Conservation (phyloP, 2,797 vertebrate genomes). For the Babyrousa celebensis region DNA sequence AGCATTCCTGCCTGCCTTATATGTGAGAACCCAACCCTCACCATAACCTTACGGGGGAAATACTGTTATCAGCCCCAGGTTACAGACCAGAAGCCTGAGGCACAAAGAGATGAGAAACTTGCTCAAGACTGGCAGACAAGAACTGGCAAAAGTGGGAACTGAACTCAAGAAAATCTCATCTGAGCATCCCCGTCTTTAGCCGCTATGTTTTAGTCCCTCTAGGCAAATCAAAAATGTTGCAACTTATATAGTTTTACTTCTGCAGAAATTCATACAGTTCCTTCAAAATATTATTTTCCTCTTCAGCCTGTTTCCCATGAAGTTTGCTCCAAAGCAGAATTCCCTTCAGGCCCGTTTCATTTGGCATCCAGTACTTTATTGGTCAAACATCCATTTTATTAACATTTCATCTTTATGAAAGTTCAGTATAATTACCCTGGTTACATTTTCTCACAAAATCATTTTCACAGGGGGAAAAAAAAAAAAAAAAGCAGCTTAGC, state of each 20-base stretch:
- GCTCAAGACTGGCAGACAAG: not conserved
- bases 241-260: slow-evolving; percentile 63
- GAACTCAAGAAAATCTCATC: not conserved
- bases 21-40: not conserved
- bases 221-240: slow-evolving; percentile 26
- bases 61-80: rapidly evolving
- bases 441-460: slow-evolving; percentile 71
- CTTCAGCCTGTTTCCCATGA: slow-evolving; percentile 82
- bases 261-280: slow-evolving; percentile 64
- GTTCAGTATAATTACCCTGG: slow-evolving; percentile 53
- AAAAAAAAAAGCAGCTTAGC: not conserved
- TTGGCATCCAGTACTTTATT: slow-evolving; percentile 78
- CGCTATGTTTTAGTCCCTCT: not conserved
- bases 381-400: slow-evolving; percentile 78
- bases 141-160: not conserved
- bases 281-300: slow-evolving; percentile 72
- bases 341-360: slow-evolving; percentile 77
- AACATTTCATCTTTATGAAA: slow-evolving; percentile 75
- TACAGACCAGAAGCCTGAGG: not conserved
- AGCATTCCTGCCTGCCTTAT: not conserved
- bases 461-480: slow-evolving; percentile 50
- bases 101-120: not conserved
- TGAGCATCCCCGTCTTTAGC: not conserved
- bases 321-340: slow-evolving; percentile 77
- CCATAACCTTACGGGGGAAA: not conserved